phyloP scores from a whole-genome alignment of 2,797 vertebrate species.

The Trachops cirrhosus region DNA sequence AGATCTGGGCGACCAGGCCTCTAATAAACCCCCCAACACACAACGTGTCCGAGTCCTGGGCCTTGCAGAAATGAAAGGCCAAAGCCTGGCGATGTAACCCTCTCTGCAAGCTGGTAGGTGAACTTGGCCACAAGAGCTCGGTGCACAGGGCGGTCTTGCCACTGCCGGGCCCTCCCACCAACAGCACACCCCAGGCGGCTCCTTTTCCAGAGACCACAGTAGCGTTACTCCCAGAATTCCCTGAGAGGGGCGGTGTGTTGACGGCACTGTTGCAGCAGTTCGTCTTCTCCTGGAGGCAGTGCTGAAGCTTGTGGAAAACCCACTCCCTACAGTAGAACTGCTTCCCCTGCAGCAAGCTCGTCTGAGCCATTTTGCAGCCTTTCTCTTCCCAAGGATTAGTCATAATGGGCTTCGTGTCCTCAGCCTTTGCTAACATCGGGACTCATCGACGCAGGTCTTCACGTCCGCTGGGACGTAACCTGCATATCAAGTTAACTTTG shows the following conservation, averaged over 20 bases:
- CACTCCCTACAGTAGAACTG: conserved; percentile 99
- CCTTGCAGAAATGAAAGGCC: conserved; percentile 97
- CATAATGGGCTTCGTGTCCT: conserved; percentile 74
- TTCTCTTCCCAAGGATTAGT: conserved; percentile 80
- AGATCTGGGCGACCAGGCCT: conserved; percentile 91
- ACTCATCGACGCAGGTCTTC: not conserved
- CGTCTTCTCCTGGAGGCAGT: conserved; percentile 97
- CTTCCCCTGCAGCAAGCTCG: conserved; percentile 97
- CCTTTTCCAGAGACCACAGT: conserved; percentile 84
- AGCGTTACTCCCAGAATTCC: conserved; percentile 81
- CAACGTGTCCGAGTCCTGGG: conserved; percentile 94
- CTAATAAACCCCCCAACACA: conserved; percentile 92
- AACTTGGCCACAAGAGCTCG: conserved; percentile 96
- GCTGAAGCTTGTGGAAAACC: conserved; percentile 99
- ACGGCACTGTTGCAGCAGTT: conserved; percentile 84
- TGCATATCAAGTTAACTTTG: not conserved
- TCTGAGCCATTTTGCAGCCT: conserved; percentile 91
- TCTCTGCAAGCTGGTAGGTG: conserved; percentile 87
- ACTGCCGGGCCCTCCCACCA: conserved; percentile 96
- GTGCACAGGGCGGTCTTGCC: conserved; percentile 97
- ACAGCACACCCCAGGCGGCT: conserved; percentile 93
- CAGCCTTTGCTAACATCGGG: conserved; percentile 42
- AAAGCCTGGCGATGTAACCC: conserved; percentile 91
- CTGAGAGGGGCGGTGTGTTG: conserved; percentile 81
- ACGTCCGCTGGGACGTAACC: conserved; percentile 27